Conservation (phyloP, 2,888 invertebrate species). For the Ryuthela nishihirai region DNA sequence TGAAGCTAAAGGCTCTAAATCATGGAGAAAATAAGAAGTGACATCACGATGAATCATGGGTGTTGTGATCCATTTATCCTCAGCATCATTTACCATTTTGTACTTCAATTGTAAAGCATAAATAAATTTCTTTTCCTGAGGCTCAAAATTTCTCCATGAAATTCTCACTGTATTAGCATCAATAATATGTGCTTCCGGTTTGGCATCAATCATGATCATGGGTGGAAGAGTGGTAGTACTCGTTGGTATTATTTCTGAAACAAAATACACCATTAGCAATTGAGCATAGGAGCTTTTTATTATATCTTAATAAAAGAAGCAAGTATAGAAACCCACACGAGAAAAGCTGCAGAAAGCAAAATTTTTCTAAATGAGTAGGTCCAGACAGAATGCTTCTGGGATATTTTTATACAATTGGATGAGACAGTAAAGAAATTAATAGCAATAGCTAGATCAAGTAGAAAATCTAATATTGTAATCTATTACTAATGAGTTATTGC, state of each 20-base stretch:
- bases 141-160: conserved; percentile 75
- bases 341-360: no score
- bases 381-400: no score
- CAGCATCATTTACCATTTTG: conserved; percentile 68
- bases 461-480: no score
- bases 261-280: no score
- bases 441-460: no score
- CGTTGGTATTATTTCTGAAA: conserved; percentile 12
- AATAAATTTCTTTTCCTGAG: conserved; percentile 74
- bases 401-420: no score
- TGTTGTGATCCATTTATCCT: conserved; percentile 70
- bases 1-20: conserved; percentile 68
- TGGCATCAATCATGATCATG: conserved; percentile 66
- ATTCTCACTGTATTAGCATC: conserved; percentile 66
- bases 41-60: conserved; percentile 79
- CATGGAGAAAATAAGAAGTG: conserved; percentile 70
- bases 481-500: no score
- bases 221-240: conserved; percentile 58
- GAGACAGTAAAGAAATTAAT: no score
- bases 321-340: no score
- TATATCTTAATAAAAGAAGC: no score
- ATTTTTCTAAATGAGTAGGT: no score
- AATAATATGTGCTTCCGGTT: conserved; percentile 66
- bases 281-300: no score
- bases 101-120: conserved; percentile 85